Evolutionary conservation across 1,140 invertebrate species (phyloP).

Genomic region (Cotesia vestalis): DNA sequence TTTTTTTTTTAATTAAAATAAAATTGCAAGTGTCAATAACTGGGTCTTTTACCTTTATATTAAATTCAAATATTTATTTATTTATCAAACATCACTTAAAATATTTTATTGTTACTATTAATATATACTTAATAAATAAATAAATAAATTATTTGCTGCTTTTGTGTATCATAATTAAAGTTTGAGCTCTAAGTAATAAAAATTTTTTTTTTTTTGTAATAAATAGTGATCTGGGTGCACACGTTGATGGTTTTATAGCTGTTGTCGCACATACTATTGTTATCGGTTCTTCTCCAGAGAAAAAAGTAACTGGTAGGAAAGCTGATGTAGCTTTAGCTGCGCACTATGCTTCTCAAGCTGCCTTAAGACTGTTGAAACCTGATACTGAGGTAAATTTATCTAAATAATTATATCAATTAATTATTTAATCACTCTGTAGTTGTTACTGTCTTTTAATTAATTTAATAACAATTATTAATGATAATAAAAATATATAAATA

Average conservation of each 20-base stretch:
- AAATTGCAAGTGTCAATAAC: too few species aligned
- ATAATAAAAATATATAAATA: too few species aligned
- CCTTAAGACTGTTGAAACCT: constrained; percentile 89
- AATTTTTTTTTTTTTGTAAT: constrained; percentile 43
- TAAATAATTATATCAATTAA: background rate
- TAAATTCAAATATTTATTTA: too few species aligned
- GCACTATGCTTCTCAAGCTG: constrained; percentile 93
- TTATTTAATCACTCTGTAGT: too few species aligned
- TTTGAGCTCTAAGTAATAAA: background rate
- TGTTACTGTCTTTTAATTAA: too few species aligned
- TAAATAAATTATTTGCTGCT: background rate
- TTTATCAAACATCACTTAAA: too few species aligned
- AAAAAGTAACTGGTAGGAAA: constrained; percentile 83
- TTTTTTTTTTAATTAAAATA: constrained; percentile 9
- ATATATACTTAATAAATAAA: too few species aligned
- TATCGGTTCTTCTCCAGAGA: constrained; percentile 79
- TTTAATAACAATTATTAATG: too few species aligned
- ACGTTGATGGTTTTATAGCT: constrained; percentile 99
- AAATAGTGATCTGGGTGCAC: constrained; percentile 92
- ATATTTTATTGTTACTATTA: too few species aligned
- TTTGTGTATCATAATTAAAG: background rate
- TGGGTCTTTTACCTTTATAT: too few species aligned
- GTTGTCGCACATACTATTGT: constrained; percentile 96
- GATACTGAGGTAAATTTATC: constrained; percentile 79
- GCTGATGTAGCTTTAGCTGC: constrained; percentile 97